These are phyloP conservation scores for Phylloscopus trochilus DNA, from an alignment of 2,113 vertebrate genomes.

Conservation along the genomic window DNA sequence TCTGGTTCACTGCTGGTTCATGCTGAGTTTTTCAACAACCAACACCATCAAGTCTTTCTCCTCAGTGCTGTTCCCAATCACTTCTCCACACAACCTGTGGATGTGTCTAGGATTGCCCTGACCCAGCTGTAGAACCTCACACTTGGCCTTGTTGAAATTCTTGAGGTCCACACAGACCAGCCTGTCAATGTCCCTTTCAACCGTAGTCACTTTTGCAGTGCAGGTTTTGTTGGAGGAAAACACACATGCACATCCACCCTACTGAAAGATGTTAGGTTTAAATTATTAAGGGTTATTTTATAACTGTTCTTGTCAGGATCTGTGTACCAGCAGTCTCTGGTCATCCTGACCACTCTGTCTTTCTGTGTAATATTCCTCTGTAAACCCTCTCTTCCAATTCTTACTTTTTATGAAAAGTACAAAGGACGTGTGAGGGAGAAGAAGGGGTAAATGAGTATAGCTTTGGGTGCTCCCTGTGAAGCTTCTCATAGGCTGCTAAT, in stretches of 20 bases:
- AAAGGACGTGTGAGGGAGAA: rapidly evolving
- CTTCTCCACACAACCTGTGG: not conserved
- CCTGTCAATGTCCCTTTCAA: not conserved
- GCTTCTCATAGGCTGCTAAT: not conserved
- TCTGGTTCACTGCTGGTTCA: not conserved
- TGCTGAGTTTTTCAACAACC: not conserved
- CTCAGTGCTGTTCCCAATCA: not conserved
- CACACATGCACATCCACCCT: rapidly evolving
- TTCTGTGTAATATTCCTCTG: not conserved
- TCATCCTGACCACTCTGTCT: not conserved
- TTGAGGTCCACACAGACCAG: not conserved
- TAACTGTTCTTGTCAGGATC: not conserved
- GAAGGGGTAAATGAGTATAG: not conserved
- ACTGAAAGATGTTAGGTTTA: not conserved
- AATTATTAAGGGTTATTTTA: not conserved
- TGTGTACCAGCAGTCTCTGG: not conserved
- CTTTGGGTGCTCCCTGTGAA: not conserved
- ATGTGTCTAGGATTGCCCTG: not conserved
- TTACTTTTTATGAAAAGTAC: not conserved
- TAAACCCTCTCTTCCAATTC: not conserved
- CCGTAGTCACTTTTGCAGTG: not conserved
- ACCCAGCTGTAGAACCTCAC: not conserved
- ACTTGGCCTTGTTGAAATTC: not conserved
- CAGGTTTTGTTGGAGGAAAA: not conserved
- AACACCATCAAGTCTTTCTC: not conserved